Conservation (phyloP, 2,888 invertebrate species). For the Plebejus melissa region DNA sequence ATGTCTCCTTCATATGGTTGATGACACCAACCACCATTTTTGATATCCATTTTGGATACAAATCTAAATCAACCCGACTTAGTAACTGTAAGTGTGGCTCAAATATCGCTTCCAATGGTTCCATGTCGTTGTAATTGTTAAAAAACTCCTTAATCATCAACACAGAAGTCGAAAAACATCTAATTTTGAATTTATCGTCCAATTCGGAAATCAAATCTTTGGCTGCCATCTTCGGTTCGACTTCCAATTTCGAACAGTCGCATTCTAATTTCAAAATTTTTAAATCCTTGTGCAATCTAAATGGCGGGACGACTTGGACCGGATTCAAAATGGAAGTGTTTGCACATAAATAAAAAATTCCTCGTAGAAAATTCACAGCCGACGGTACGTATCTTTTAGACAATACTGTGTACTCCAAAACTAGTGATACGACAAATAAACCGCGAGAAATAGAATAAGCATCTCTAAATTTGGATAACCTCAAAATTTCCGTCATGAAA, state of each 20-base stretch:
- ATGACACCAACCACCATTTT: slow-evolving; percentile 61
- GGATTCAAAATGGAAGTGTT: slow-evolving; percentile 80
- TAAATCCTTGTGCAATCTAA: slow-evolving; percentile 75
- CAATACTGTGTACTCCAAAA: slow-evolving; percentile 87
- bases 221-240: slow-evolving; percentile 67
- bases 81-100: slow-evolving; percentile 77
- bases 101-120: slow-evolving; percentile 70
- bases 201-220: slow-evolving; percentile 78
- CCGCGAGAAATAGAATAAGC: slow-evolving; percentile 86
- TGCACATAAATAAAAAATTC: slow-evolving; percentile 85
- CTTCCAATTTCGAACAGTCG: slow-evolving; percentile 62
- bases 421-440: slow-evolving; percentile 84
- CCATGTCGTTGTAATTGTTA: slow-evolving; percentile 65
- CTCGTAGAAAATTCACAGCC: slow-evolving; percentile 87
- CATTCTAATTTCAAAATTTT: slow-evolving; percentile 79
- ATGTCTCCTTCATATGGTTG: slow-evolving; percentile 67
- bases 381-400: slow-evolving; percentile 91
- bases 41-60: slow-evolving; percentile 80
- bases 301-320: slow-evolving; percentile 84
- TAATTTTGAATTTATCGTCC: slow-evolving; percentile 82
- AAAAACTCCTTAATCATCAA: slow-evolving; percentile 80
- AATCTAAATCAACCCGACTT: slow-evolving; percentile 74
- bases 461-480: slow-evolving; percentile 80
- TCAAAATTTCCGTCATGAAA: slow-evolving; percentile 90
- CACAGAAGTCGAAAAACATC: slow-evolving; percentile 75